A percentile compares a stretch with the other conserved stretches of the same genome.
Evolutionary conservation across 2,888 invertebrate genomes (phyloP).

Genomic region (Stramonita haemastoma): DNA sequence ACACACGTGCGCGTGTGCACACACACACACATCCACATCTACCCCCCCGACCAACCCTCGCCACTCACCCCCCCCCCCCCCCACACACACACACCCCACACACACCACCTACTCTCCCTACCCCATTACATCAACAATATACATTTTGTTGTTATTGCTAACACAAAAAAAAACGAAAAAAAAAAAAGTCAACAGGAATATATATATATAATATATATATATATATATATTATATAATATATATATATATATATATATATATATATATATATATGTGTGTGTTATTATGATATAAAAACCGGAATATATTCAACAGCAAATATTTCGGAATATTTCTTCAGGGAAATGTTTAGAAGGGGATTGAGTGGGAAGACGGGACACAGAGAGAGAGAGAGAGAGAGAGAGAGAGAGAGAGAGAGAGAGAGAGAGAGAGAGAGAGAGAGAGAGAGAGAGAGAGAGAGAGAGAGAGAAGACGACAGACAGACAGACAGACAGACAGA

Average conservation of each 20-base stretch:
- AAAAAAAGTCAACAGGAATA: not conserved
- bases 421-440: not conserved
- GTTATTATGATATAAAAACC: conserved; percentile 3
- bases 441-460: not conserved
- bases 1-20: no score
- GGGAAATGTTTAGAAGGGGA: not conserved
- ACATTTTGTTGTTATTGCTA: not conserved
- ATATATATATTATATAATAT: not conserved
- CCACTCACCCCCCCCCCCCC: not conserved
- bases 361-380: not conserved
- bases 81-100: not conserved
- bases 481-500: conserved; percentile 6
- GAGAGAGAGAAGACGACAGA: not conserved
- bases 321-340: no score
- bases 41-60: no score
- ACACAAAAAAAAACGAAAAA: no score
- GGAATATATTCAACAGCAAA: no score
- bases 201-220: not conserved
- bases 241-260: conserved; percentile 23
- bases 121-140: not conserved
- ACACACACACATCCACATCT: no score
- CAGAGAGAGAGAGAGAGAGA: not conserved
- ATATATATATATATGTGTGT: conserved; percentile 39
- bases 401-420: not conserved
- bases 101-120: not conserved